These are phyloP conservation scores for Argyresthia albistria DNA, from an alignment of 2,888 invertebrate species.

Conservation along the genomic window DNA sequence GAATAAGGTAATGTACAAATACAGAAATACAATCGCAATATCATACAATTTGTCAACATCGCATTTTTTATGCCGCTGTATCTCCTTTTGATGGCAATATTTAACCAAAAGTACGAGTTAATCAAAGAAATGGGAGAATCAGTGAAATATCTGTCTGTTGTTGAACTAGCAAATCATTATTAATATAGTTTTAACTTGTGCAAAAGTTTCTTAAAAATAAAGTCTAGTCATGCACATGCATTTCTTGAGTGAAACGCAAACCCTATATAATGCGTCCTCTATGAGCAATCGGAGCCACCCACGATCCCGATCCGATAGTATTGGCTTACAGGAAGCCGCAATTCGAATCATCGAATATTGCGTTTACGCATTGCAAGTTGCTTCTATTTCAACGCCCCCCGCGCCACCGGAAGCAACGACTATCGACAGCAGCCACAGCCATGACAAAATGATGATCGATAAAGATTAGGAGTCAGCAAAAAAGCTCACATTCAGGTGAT, in stretches of 20 bases:
- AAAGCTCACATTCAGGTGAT: not conserved
- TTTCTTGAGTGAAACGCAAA: not conserved
- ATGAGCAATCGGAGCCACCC: conserved; percentile 43
- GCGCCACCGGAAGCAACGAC: conserved; percentile 24
- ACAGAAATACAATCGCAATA: too few species aligned
- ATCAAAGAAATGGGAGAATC: too few species aligned
- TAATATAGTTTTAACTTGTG: too few species aligned
- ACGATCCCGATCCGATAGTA: conserved; percentile 33
- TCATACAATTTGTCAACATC: too few species aligned
- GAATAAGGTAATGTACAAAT: too few species aligned
- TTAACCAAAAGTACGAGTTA: too few species aligned
- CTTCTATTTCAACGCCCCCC: not conserved
- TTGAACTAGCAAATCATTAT: too few species aligned
- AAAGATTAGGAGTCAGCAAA: not conserved
- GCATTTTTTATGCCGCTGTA: too few species aligned
- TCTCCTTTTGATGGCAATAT: too few species aligned
- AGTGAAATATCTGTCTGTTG: too few species aligned
- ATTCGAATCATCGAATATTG: conserved; percentile 26
- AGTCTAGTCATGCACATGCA: not conserved
- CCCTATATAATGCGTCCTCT: conserved; percentile 2
- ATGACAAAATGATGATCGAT: conserved; percentile 29
- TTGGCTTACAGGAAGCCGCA: conserved; percentile 60
- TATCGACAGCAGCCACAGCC: conserved; percentile 19
- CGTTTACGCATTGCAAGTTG: conserved; percentile 1
- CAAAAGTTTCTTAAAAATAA: not conserved